These are phyloP conservation scores for Petrolisthes manimaculis DNA, from an alignment of 2,888 invertebrate species.

Conservation along the genomic window DNA sequence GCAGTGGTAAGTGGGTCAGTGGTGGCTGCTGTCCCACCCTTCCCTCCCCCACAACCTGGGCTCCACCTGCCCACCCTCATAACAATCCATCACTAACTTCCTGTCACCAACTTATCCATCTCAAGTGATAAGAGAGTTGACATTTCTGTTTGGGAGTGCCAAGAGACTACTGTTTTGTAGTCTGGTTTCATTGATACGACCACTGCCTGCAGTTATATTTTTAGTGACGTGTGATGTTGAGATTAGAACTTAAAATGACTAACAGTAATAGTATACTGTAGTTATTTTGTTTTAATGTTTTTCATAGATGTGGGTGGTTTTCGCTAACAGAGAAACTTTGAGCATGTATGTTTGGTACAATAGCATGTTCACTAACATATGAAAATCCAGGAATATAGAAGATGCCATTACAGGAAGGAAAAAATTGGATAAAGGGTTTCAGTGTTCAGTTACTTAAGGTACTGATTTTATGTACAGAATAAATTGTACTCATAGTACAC, in stretches of 20 bases:
- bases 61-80: constrained; percentile 27
- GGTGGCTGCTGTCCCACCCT: constrained; percentile 15
- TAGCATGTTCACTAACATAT: no score
- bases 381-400: no score
- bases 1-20: constrained; percentile 55
- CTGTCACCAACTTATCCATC: constrained; percentile 10
- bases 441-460: no score
- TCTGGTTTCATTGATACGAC: constrained; percentile 24
- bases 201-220: constrained; percentile 31
- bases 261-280: background rate
- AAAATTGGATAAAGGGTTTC: no score
- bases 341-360: no score
- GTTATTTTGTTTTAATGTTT: background rate
- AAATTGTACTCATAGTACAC: no score
- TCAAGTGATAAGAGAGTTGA: constrained; percentile 1
- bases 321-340: no score
- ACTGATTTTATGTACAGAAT: no score
- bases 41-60: constrained; percentile 40
- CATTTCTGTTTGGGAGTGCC: background rate
- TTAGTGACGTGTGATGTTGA: background rate
- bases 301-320: background rate
- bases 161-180: constrained; percentile 10
- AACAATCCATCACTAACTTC: constrained; percentile 42
- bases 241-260: background rate
- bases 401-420: no score